phyloP scores from a whole-genome alignment of 2,797 vertebrate species.

The Microctenopoma steveboyesi region DNA sequence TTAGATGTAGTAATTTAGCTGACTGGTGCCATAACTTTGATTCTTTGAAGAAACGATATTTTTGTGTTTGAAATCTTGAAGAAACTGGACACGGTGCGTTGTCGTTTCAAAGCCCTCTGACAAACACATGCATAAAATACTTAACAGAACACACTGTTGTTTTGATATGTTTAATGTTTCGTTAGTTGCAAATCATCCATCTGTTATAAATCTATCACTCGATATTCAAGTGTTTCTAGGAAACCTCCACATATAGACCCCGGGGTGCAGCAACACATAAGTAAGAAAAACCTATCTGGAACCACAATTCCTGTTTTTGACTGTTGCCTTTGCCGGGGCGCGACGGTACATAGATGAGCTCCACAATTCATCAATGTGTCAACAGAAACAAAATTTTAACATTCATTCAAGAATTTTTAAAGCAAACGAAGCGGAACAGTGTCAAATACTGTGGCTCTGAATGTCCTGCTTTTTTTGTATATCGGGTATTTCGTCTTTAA shows the following conservation, averaged over 20 bases:
- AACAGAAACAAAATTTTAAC: too few relatives aligned
- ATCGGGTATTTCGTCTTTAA: too few relatives aligned
- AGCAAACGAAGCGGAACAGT: too few relatives aligned
- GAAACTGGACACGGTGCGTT: neutral
- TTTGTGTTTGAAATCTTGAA: slow-evolving; percentile 9
- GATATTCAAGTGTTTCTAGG: too few relatives aligned
- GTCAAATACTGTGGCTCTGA: too few relatives aligned
- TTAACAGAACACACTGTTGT: neutral
- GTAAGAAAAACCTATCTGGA: neutral
- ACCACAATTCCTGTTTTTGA: neutral
- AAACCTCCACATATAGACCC: neutral
- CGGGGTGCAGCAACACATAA: too few relatives aligned
- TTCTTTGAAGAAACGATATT: slow-evolving; percentile 4
- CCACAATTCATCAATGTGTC: too few relatives aligned
- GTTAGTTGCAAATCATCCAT: neutral
- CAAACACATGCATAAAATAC: slow-evolving; percentile 7
- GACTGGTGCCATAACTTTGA: slow-evolving; percentile 52
- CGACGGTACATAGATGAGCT: too few relatives aligned
- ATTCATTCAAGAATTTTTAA: too few relatives aligned
- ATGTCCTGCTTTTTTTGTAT: too few relatives aligned
- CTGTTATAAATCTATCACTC: neutral
- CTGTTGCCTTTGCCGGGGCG: too few relatives aligned
- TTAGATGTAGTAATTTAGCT: slow-evolving; percentile 13
- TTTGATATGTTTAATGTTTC: neutral
- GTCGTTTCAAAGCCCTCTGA: slow-evolving; percentile 10